Evolutionary conservation across 2,797 vertebrate genomes (phyloP), one percentile per base, ranked within the genome.

Genomic region (Rhyacichthys aspro): DNA sequence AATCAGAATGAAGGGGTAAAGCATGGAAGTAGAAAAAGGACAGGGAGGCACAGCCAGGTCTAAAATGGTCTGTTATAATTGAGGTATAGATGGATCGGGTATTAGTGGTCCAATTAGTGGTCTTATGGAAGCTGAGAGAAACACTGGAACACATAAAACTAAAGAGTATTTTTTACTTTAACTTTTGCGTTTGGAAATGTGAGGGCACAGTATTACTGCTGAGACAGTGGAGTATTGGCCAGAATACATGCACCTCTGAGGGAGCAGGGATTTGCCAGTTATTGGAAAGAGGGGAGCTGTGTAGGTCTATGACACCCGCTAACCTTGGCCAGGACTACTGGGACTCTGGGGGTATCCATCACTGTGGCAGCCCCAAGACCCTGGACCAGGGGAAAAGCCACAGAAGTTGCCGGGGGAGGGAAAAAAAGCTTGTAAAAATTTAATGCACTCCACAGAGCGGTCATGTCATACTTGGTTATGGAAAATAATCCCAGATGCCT

Each of bases 401-500:
- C 90, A 93, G 91, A 95, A 95, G 92, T 95, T 93, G 94, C 92
- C 84, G 54, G 93, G 92, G 81, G 81, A 81, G 71, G 77, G 70
- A 87, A 85, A 89, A 37, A 89, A 95, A 95, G 92, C 96, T 94
- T 95, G 96, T 98, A 96, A 97, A 98, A 98, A 95, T 98, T 94
- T 98, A 98, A 98, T 98, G 95, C 95, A 97, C 95, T 98, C 94
- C 90, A 91, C 95, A 96, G 95, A 95, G 94, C 91, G 92, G 95
- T 95, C 95, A 95, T 98, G 97, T 98, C 97, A 98, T 95, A 96
- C 94, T 98, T 94, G 93, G 95, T 98, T 98, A 98, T 96, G 95
- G 96, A 95, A 96, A 98, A 98, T 98, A 98, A 98, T 98, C 96
- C 95, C 96, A 96, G 94, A 98, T 95, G 96, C 95, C 95, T 95